Evolutionary conservation across 2,888 invertebrate species (phyloP).

Genomic region (Mactromeris polynyma): DNA sequence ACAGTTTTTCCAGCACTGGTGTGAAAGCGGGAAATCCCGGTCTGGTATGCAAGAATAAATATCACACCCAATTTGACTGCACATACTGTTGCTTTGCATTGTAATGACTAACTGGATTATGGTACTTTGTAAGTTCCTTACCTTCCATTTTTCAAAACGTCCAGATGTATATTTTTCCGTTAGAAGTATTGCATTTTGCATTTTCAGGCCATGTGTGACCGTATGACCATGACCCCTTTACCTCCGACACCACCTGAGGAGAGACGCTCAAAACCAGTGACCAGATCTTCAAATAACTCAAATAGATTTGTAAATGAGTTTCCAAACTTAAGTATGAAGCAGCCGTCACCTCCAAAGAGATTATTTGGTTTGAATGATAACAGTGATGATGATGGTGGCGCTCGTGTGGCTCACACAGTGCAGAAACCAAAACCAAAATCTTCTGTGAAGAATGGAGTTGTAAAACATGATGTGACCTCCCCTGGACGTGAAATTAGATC

Average conservation of each 20-base stretch:
- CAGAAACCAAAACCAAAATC: constrained; percentile 58
- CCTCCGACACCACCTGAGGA: constrained; percentile 67
- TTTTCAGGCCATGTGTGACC: constrained; percentile 78
- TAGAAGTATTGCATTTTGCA: no score
- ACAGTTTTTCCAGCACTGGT: no score
- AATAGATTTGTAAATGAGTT: constrained; percentile 64
- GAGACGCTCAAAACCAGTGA: constrained; percentile 41
- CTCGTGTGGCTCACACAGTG: constrained; percentile 53
- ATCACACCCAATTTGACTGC: no score
- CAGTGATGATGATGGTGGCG: constrained; percentile 43
- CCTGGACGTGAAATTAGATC: constrained; percentile 42
- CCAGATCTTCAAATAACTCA: constrained; percentile 34
- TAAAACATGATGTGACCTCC: constrained; percentile 19
- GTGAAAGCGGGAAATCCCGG: no score
- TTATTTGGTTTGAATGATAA: background rate
- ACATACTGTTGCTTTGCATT: no score
- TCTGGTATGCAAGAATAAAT: no score
- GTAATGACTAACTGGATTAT: no score
- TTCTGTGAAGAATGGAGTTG: constrained; percentile 32
- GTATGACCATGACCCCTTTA: constrained; percentile 72
- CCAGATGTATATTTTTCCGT: no score
- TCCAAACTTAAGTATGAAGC: constrained; percentile 57
- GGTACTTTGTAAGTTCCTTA: no score
- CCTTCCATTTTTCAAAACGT: no score
- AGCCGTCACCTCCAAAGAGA: constrained; percentile 57